phyloP scores from a whole-genome alignment of 2,113 vertebrate genomes.

The Clinocottus analis region DNA sequence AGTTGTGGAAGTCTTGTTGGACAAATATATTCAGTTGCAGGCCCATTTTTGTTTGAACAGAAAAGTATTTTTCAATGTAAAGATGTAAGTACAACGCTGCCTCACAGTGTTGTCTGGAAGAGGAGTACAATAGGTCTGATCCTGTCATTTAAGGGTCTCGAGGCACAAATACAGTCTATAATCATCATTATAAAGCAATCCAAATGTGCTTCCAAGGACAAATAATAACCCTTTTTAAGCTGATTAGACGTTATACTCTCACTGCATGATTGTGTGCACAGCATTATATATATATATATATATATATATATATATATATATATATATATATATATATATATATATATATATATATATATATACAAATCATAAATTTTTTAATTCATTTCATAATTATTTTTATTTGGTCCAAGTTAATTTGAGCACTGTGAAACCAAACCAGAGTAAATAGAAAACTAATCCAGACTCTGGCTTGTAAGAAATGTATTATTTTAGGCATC shows the following conservation, averaged over 20 bases:
- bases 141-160: neutral
- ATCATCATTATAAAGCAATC: neutral
- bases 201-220: no score
- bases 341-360: no score
- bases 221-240: conserved; percentile 21
- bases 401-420: neutral
- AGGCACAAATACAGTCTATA: neutral
- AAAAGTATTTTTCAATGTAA: neutral
- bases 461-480: no score
- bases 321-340: no score
- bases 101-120: conserved; percentile 1
- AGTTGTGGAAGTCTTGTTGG: neutral
- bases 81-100: neutral
- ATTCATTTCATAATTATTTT: no score
- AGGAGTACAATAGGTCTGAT: neutral
- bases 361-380: no score
- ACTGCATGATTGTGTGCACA: conserved; percentile 3
- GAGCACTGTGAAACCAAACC: neutral
- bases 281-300: no score
- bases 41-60: neutral
- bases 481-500: neutral
- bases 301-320: no score
- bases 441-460: neutral
- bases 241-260: neutral
- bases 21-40: neutral